Evolutionary conservation across 2,113 vertebrate species (phyloP).

Genomic region (Spermophilus dauricus): DNA sequence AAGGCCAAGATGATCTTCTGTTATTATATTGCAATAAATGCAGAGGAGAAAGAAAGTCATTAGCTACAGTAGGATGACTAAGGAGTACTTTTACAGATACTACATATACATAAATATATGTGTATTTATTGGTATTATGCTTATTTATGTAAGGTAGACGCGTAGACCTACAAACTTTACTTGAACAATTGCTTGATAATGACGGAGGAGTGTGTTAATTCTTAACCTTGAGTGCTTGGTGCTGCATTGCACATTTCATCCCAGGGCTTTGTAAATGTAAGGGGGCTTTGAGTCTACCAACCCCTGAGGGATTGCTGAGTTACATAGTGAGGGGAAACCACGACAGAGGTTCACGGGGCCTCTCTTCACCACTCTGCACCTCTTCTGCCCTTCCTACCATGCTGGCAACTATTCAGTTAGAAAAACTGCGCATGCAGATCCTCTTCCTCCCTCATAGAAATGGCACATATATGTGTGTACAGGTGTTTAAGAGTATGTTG

Average conservation of each 20-base stretch:
- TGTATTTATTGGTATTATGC: too few relatives aligned
- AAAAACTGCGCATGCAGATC: not conserved
- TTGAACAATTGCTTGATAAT: not conserved
- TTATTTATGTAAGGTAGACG: not conserved
- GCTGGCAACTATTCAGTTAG: not conserved
- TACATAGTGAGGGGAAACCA: accelerated
- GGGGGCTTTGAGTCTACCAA: not conserved
- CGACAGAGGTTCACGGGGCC: accelerated
- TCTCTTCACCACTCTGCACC: not conserved
- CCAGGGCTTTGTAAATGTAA: not conserved
- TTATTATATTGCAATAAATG: constrained; percentile 6
- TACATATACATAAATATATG: too few relatives aligned
- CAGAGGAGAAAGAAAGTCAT: not conserved
- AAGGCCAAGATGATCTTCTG: not conserved
- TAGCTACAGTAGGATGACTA: not conserved
- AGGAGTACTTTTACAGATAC: not conserved
- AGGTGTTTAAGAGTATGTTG: not conserved
- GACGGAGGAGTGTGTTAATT: not conserved
- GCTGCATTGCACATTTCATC: not conserved
- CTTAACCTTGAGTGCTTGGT: not conserved
- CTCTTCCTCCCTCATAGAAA: not conserved
- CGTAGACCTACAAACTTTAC: not conserved
- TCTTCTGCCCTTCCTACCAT: not conserved
- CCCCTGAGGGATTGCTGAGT: too few relatives aligned
- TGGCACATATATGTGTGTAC: not conserved